Evolutionary conservation across 2,797 vertebrate genomes (phyloP).

Genomic region (Eptatretus atami): DNA sequence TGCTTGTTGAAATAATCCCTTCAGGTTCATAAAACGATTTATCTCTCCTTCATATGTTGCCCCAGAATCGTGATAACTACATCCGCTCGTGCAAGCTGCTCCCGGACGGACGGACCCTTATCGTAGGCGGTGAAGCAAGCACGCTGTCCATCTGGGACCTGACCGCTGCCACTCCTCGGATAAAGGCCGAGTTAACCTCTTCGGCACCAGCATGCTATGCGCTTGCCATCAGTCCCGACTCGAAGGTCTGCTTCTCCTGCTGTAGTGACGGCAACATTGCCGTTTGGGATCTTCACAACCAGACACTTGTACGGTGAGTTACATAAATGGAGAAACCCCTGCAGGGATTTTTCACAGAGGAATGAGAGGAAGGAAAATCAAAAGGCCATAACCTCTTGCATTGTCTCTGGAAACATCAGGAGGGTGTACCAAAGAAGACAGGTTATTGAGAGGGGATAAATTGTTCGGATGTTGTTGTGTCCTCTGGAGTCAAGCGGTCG

Average conservation of each 20-base stretch:
- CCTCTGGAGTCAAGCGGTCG: too few relatives aligned
- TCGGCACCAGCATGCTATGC: constrained; percentile 75
- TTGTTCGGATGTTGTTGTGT: too few relatives aligned
- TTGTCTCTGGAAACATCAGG: too few relatives aligned
- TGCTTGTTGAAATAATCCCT: too few relatives aligned
- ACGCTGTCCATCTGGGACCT: constrained; percentile 88
- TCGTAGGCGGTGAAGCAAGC: constrained; percentile 73
- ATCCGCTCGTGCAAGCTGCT: constrained; percentile 93
- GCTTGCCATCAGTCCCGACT: constrained; percentile 69
- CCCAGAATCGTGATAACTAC: constrained; percentile 79
- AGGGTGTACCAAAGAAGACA: too few relatives aligned
- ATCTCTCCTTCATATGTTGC: too few relatives aligned
- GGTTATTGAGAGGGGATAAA: too few relatives aligned
- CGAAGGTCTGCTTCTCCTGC: constrained; percentile 93
- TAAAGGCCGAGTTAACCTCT: constrained; percentile 72
- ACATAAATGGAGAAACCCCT: too few relatives aligned
- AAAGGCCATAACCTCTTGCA: too few relatives aligned
- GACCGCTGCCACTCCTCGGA: constrained; percentile 61
- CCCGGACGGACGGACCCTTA: constrained; percentile 64
- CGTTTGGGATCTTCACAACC: constrained; percentile 83
- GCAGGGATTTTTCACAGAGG: too few relatives aligned
- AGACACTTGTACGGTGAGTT: constrained; percentile 59
- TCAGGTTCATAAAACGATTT: too few relatives aligned
- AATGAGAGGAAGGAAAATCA: too few relatives aligned
- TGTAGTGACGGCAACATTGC: constrained; percentile 85